Base-by-base conservation (phyloP, 2,797 vertebrate genomes). In the Cheirogaleus major region DNA sequence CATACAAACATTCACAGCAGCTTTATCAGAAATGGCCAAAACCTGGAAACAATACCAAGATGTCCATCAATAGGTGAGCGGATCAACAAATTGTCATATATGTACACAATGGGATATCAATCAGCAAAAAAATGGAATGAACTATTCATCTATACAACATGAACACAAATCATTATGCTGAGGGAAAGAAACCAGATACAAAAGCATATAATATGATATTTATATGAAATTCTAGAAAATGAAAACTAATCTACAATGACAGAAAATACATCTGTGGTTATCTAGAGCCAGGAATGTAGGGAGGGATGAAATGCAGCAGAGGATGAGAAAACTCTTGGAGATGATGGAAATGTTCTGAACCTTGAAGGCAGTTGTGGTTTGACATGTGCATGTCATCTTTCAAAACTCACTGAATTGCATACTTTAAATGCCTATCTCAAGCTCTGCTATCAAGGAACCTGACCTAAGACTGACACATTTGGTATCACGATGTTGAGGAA, bases 221-320 rank as follows among this genome's bases (percentile, higher is more conserved):
- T 50, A 86, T 35, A 57, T 73, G 59, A 94, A 76, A 85, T 52
- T 89, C 35, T 55, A 73, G 55, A 95, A 94, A 86, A 78, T 75
- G 15, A 65, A 88, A 76, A 57, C 8, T 38, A 79, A 84, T 76
- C 41, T 91, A 52, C 20, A 94, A 43, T 89, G 43, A 82, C 45
- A 82, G 23, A 82, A 95, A 73, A 61, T 65, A 7, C 11, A 43
- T 35, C 38, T 57, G 23, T 50, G 14, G 79, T 11, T 89, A 14
- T 43, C n/a, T 30, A 81, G 4, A 89, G 41, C 61, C 52, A 81
- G 7, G n/a, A 30, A 1, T 27, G 5, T 22, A 78, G 32, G 38
- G 22, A 63, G 35, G 41, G 5, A 89, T 13, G n/a, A 27, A 76
- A 70, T 27, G 25, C 5, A 80, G 69, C 22, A 70, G 17, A 84